A percentile compares a stretch with the other conserved stretches of the same genome.
phyloP scores from a whole-genome alignment of 2,113 vertebrate genomes.

The Brienomyrus longianalis region DNA sequence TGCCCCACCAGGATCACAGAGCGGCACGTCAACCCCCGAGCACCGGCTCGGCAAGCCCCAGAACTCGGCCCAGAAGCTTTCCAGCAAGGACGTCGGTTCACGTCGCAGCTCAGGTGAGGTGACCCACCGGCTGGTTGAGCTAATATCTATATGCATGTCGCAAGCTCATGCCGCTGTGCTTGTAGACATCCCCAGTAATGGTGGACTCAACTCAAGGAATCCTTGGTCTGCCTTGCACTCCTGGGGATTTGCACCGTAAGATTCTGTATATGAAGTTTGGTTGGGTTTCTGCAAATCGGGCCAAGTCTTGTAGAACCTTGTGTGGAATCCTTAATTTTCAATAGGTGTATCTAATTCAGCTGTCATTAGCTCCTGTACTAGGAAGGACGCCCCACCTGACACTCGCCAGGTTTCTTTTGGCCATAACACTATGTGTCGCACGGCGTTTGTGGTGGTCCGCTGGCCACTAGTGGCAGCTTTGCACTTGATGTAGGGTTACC shows the following conservation, averaged over 20 bases:
- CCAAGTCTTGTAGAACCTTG: neutral
- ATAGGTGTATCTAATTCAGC: neutral
- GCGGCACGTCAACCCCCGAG: slow-evolving; percentile 61
- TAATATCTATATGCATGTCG: neutral
- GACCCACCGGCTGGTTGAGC: neutral
- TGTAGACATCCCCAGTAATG: neutral
- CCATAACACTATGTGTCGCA: neutral
- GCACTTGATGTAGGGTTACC: neutral
- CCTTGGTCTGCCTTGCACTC: neutral
- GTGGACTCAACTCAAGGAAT: neutral
- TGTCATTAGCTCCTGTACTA: neutral
- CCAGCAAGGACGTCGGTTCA: slow-evolving; percentile 70
- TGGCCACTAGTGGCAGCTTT: neutral
- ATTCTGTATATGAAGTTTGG: neutral
- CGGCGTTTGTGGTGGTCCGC: neutral
- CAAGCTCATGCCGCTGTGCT: neutral
- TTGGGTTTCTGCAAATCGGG: neutral
- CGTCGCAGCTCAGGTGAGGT: slow-evolving; percentile 78
- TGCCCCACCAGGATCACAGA: slow-evolving; percentile 57
- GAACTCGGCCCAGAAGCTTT: slow-evolving; percentile 68
- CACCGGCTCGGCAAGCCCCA: slow-evolving; percentile 76
- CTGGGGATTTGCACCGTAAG: neutral
- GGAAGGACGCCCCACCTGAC: neutral
- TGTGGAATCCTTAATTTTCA: neutral
- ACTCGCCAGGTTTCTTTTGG: neutral